Evolutionary conservation across 2,113 vertebrate genomes (phyloP).

Genomic region (Arothron firmamentum): DNA sequence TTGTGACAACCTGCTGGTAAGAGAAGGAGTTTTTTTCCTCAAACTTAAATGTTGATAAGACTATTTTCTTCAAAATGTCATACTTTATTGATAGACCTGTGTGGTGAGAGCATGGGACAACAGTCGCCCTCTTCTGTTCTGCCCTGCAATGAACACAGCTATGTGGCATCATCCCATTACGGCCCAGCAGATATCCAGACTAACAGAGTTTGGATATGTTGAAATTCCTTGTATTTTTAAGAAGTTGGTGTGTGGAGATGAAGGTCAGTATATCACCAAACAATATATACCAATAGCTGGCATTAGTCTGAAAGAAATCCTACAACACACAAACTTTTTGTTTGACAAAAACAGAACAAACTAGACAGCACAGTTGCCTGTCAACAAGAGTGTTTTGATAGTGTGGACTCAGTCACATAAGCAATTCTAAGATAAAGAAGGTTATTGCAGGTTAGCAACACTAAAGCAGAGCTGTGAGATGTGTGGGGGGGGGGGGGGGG

Average conservation of each 20-base stretch:
- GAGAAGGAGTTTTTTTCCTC: slow-evolving; percentile 30
- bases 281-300: no score
- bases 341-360: no score
- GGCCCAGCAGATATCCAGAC: slow-evolving; percentile 78
- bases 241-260: slow-evolving; percentile 90
- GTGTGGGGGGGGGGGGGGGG: no score
- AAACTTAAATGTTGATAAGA: not conserved
- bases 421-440: no score
- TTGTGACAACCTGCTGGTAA: slow-evolving; percentile 96
- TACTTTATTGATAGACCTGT: slow-evolving; percentile 77
- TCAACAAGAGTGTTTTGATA: no score
- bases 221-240: slow-evolving; percentile 92
- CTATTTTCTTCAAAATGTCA: not conserved
- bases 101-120: slow-evolving; percentile 92
- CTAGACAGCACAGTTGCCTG: no score
- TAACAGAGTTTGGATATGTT: slow-evolving; percentile 84
- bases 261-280: slow-evolving; percentile 76
- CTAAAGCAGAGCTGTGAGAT: no score
- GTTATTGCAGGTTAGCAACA: no score
- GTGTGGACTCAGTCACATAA: no score
- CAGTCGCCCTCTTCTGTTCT: slow-evolving; percentile 89
- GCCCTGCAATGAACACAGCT: slow-evolving; percentile 96
- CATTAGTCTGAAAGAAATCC: no score
- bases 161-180: slow-evolving; percentile 98
- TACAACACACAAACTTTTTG: no score